These are phyloP conservation scores for Caenorhabditis briggsae DNA, from an alignment of 1,140 invertebrate genomes.

Conservation along the genomic window DNA sequence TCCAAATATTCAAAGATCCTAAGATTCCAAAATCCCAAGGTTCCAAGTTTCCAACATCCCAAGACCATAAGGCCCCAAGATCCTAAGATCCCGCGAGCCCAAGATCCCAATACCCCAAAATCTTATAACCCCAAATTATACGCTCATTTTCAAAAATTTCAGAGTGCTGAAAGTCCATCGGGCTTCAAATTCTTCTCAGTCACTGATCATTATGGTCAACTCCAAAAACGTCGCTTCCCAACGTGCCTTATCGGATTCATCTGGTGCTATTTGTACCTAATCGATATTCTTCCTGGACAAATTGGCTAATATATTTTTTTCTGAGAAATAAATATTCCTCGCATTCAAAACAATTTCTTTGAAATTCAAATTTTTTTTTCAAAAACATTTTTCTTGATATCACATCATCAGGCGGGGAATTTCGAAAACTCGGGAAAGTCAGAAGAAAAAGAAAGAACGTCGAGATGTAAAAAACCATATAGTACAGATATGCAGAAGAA, in stretches of 20 bases:
- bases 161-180: background rate
- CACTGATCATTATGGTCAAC: background rate
- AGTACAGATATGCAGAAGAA: conserved; percentile 44
- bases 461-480: conserved; percentile 28
- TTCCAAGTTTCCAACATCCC: too few species aligned
- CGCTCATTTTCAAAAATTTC: background rate
- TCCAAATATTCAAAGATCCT: too few species aligned
- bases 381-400: background rate
- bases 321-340: too few species aligned
- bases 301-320: too few species aligned
- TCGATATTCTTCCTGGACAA: background rate
- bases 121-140: too few species aligned
- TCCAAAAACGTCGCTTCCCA: background rate
- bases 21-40: too few species aligned
- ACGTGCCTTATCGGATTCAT: conserved; percentile 13
- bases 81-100: too few species aligned
- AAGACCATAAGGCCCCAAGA: too few species aligned
- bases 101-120: too few species aligned
- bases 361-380: too few species aligned
- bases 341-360: too few species aligned
- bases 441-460: background rate
- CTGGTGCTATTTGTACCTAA: conserved; percentile 12
- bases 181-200: background rate
- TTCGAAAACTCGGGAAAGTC: too few species aligned
- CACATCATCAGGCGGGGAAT: background rate